Percentiles rank a stretch among this genome's conserved stretches.
Conservation (phyloP, 2,797 vertebrate genomes). For the Coreius guichenoti region DNA sequence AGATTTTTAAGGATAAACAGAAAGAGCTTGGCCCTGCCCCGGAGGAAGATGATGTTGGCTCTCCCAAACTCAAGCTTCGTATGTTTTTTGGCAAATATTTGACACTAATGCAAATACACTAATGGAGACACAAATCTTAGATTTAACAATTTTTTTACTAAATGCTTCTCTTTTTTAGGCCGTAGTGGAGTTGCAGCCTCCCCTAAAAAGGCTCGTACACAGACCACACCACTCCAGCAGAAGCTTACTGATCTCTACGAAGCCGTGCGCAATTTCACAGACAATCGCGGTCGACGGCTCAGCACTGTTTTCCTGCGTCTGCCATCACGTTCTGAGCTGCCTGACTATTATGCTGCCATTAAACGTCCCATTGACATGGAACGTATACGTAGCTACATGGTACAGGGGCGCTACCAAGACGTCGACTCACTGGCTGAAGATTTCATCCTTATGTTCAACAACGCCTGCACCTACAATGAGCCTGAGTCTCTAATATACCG, state of each 20-base stretch:
- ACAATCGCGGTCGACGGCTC: conserved; percentile 91
- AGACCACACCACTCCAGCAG: conserved; percentile 98
- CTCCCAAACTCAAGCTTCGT: conserved; percentile 97
- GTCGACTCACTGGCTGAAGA: conserved; percentile 96
- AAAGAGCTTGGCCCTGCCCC: conserved; percentile 92
- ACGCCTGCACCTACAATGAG: conserved; percentile 98
- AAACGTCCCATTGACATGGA: conserved; percentile 98
- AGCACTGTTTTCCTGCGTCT: conserved; percentile 96
- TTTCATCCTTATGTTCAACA: conserved; percentile 99
- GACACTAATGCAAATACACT: neutral
- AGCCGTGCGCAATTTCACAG: conserved; percentile 95
- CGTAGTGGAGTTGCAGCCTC: conserved; percentile 92
- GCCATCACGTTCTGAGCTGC: conserved; percentile 93
- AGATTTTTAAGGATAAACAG: conserved; percentile 93
- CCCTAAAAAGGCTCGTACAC: conserved; percentile 96
- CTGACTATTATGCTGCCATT: conserved; percentile 98
- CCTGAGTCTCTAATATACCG: conserved; percentile 98
- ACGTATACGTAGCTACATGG: conserved; percentile 95
- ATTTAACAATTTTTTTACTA: neutral
- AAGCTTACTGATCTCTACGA: conserved; percentile 95
- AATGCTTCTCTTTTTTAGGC: conserved; percentile 67
- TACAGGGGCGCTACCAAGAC: conserved; percentile 94
- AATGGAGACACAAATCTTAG: neutral
- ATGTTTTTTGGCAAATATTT: conserved; percentile 64
- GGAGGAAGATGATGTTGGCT: conserved; percentile 93